Base-by-base conservation (phyloP, 2,113 vertebrate species). In the Stigmatopora argus region DNA sequence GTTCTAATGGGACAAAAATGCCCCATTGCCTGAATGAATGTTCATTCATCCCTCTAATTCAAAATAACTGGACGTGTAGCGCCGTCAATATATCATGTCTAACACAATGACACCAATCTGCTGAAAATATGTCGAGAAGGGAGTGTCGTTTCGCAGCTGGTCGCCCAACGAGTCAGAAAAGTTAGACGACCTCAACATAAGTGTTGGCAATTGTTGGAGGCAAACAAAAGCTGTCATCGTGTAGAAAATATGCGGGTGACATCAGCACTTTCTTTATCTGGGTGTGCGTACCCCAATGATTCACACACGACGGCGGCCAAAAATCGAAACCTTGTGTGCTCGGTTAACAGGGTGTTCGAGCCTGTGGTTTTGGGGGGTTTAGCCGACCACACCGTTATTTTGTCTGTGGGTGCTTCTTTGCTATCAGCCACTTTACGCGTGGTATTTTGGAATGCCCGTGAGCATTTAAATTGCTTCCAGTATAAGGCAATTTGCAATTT, bases 321-420 rank as follows among this genome's bases (percentile, higher is more conserved):
- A 64, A 34, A 56, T 70, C 45, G 67, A 64, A 78, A 78, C 71
- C 66, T 44, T 38, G 79, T 76, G 81, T 52, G 67, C 77, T 82
- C 71, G 70, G 62, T 73, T 56, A 80, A 62, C 81, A 83, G 35
- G 77, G 83, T 88, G 86, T 83, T 86, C 84, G 77, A 49, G 52
- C 9, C 51, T 26, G 65, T 70, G 64, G 83, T 86, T 85, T 77
- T 83, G 48, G 69, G 62, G 46, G 56, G 66, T 58, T 47, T 44
- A 66, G 74, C 69, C 31, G 48, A 31, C 70, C 67, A 6, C 72
- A 34, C 55, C 74, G 62, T 73, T 31, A 67, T 78, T 79, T 73
- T 69, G 62, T 66, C 71, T 55, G 76, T 67, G 75, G 73, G 71
- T 66, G 70, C 73, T 70, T 83, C 75, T 57, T 52, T 77, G 72